A percentile compares a stretch with the other conserved stretches of the same genome.
Conservation (phyloP, 2,888 invertebrate genomes). For the Coenonympha glycerion region DNA sequence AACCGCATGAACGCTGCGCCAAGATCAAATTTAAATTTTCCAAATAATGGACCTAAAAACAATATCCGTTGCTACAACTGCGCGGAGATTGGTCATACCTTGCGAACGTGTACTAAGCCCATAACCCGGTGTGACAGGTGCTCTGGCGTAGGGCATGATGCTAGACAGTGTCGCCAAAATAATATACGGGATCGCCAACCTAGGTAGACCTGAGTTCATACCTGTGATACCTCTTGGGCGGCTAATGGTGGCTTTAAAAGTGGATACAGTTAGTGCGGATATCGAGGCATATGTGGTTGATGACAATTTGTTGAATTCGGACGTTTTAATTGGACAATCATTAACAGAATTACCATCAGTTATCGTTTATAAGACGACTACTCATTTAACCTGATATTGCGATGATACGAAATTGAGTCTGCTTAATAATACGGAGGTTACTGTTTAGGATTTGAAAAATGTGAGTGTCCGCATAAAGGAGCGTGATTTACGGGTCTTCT, state of each 20-base stretch:
- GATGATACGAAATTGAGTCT: too few species aligned
- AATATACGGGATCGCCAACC: background rate
- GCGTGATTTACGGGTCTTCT: too few species aligned
- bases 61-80: slow-evolving; percentile 1
- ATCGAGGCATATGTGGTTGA: slow-evolving; percentile 1
- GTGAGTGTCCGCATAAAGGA: too few species aligned
- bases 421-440: too few species aligned
- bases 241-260: background rate
- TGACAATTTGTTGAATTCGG: background rate
- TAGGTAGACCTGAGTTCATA: background rate
- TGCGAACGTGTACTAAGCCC: background rate
- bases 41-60: background rate
- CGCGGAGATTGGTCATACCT: background rate
- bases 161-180: background rate
- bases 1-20: too few species aligned
- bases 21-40: background rate
- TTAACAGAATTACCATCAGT: slow-evolving; percentile 1
- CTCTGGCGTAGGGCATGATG: background rate
- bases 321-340: slow-evolving; percentile 1
- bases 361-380: too few species aligned
- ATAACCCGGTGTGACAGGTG: too few species aligned
- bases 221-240: background rate
- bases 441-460: too few species aligned
- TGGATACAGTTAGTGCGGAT: too few species aligned
- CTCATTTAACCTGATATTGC: too few species aligned